Evolutionary conservation across 2,113 vertebrate genomes (phyloP).

Genomic region (Scalopus aquaticus): DNA sequence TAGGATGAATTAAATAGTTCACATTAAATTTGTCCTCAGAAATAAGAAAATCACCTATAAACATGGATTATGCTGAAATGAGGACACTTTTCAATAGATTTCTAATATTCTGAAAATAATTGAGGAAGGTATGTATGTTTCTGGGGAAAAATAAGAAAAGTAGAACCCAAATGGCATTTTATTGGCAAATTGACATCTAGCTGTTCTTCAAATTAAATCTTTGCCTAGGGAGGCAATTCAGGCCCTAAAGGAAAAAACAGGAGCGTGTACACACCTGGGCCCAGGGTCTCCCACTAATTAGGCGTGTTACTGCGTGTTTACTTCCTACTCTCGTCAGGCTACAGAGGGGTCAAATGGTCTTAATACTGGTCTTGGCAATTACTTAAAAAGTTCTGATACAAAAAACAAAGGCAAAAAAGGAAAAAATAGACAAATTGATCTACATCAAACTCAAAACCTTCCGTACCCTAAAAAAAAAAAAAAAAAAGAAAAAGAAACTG

Average conservation of each 20-base stretch:
- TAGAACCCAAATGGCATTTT: background rate
- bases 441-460: no score
- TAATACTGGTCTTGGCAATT: background rate
- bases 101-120: slow-evolving; percentile 1
- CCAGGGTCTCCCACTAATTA: background rate
- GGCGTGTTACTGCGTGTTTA: background rate
- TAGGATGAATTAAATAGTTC: background rate
- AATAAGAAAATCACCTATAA: background rate
- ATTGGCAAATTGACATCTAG: background rate
- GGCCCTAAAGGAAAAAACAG: background rate
- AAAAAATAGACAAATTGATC: background rate
- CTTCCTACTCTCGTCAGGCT: background rate
- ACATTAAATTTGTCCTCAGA: background rate
- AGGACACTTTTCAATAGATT: background rate
- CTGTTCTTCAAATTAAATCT: background rate
- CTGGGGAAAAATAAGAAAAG: background rate
- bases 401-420: background rate
- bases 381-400: background rate
- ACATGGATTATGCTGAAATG: background rate
- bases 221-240: background rate
- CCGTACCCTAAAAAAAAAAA: no score
- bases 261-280: background rate
- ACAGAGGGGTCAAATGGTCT: background rate
- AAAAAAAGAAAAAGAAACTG: no score
- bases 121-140: background rate